phyloP scores from a whole-genome alignment of 2,888 invertebrate genomes.

The Schrankia costaestrigalis region DNA sequence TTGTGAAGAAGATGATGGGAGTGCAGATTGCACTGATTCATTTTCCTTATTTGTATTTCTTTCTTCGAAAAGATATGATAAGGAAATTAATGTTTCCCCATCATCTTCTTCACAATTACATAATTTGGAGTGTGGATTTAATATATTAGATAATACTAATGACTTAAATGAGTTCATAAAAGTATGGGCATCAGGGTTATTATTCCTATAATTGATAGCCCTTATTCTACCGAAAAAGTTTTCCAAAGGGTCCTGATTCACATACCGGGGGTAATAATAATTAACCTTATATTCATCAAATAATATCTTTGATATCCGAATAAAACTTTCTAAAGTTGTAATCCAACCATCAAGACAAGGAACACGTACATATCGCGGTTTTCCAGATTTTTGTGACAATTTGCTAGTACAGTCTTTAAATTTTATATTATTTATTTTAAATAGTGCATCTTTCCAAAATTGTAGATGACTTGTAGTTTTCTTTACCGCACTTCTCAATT shows the following conservation, averaged over 20 bases:
- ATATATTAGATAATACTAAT: too few species aligned
- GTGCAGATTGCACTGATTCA: too few species aligned
- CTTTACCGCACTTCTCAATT: slow-evolving; percentile 5
- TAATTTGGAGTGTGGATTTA: too few species aligned
- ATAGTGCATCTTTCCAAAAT: slow-evolving; percentile 17
- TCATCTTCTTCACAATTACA: too few species aligned
- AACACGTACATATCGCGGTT: slow-evolving; percentile 10
- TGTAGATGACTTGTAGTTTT: slow-evolving; percentile 1
- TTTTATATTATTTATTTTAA: slow-evolving; percentile 12
- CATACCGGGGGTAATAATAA: slow-evolving; percentile 19
- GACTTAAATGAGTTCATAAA: too few species aligned
- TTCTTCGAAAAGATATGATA: too few species aligned
- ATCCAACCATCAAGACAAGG: slow-evolving; percentile 22
- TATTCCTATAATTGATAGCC: slow-evolving; percentile 24
- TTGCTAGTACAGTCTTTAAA: slow-evolving; percentile 8
- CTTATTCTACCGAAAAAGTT: slow-evolving; percentile 28
- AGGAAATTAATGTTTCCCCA: too few species aligned
- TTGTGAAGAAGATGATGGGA: too few species aligned
- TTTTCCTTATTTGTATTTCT: too few species aligned
- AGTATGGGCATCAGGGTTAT: too few species aligned
- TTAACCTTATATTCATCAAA: slow-evolving; percentile 16
- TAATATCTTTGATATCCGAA: slow-evolving; percentile 16
- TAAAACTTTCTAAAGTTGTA: slow-evolving; percentile 22
- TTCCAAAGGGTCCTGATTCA: slow-evolving; percentile 29
- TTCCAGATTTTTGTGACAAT: not conserved